These are phyloP conservation scores for Palythoa grandiflora DNA, from an alignment of 92 coral and sea anemone species.

Conservation along the genomic window DNA sequence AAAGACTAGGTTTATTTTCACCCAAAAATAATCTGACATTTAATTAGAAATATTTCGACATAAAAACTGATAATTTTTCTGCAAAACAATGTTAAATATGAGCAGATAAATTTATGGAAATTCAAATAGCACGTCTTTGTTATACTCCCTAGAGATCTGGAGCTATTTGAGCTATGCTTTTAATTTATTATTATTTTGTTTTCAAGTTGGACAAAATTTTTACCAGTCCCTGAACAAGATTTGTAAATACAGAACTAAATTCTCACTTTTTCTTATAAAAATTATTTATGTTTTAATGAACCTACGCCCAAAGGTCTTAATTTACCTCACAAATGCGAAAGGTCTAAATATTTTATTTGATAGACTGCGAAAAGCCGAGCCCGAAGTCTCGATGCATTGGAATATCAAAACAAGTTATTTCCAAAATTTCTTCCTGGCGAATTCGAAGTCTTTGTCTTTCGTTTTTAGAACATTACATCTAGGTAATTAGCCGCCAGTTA, in stretches of 20 bases:
- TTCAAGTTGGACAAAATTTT: background rate
- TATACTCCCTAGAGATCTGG: background rate
- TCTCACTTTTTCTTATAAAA: background rate
- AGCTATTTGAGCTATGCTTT: background rate
- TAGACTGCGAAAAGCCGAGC: slow-evolving; percentile 15
- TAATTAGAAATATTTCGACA: no score
- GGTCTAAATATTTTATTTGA: slow-evolving; percentile 24
- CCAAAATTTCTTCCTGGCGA: background rate
- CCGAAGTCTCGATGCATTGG: background rate
- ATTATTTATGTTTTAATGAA: background rate
- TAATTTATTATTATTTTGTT: background rate
- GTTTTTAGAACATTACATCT: background rate
- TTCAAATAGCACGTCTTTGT: background rate
- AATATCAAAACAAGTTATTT: background rate
- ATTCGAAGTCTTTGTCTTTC: background rate
- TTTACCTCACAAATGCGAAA: background rate
- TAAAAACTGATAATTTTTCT: no score
- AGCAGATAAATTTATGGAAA: background rate
- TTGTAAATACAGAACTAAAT: background rate
- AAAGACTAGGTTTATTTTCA: no score
- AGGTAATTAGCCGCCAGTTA: slow-evolving; percentile 22
- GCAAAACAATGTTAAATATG: no score
- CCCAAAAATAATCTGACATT: no score
- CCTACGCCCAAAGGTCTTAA: slow-evolving; percentile 21
- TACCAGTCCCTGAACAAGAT: background rate